These are phyloP conservation scores for Arctopsyche grandis DNA, from an alignment of 1,140 invertebrate species.

Conservation along the genomic window DNA sequence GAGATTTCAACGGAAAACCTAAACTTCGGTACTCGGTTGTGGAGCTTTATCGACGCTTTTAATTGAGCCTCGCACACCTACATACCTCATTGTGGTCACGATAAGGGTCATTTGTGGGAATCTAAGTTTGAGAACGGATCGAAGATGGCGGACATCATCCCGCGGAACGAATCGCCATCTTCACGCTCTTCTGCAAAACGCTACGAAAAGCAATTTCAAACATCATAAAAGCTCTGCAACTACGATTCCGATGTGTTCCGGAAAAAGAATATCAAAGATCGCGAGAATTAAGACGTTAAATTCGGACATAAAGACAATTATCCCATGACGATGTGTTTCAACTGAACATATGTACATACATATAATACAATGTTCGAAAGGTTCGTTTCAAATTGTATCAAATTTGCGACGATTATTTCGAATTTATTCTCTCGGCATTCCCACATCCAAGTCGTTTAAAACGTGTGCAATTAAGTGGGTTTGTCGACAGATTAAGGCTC, in stretches of 20 bases:
- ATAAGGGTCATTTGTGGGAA: background rate
- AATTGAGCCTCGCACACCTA: too few relatives aligned
- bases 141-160: background rate
- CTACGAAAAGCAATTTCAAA: constrained; percentile 1
- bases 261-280: background rate
- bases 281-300: constrained; percentile 4
- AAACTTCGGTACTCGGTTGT: too few relatives aligned
- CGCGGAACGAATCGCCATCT: constrained; percentile 6
- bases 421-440: too few relatives aligned
- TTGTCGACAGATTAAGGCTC: background rate
- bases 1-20: too few relatives aligned
- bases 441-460: background rate
- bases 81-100: too few relatives aligned
- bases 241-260: background rate
- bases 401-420: too few relatives aligned
- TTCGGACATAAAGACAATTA: background rate
- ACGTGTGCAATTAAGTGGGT: background rate
- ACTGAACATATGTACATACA: background rate
- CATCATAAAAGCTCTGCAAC: background rate
- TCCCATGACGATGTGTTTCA: background rate
- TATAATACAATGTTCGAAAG: background rate
- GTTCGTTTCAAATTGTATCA: background rate
- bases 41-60: too few relatives aligned
- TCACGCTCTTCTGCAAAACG: constrained; percentile 3
- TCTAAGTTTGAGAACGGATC: background rate